Evolutionary conservation across 2,888 invertebrate species (phyloP), one percentile per base, ranked within the genome.

Genomic region (Caenorhabditis panamensis): DNA sequence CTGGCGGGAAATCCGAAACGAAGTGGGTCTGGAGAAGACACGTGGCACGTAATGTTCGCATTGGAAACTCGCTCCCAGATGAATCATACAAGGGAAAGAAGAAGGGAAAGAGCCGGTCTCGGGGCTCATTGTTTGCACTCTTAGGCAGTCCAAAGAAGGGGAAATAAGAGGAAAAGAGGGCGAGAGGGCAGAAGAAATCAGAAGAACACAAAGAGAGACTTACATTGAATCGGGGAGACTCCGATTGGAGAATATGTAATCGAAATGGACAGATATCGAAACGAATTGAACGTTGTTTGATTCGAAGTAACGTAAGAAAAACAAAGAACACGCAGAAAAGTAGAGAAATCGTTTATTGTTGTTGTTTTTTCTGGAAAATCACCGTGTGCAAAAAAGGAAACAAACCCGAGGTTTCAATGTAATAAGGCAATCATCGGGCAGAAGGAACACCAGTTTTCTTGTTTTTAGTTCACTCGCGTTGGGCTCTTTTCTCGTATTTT

Each of bases 401-500:
- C 59, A 58, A 51, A 73, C 73, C 73, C 64, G 66, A 3, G n/a
- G n/a, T 16, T 59, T 64, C 53, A 26, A 53, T 26, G 13, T 5
- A 31, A 31, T 11, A 56, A 56, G 24, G 9, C 24, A 56, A 56
- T 22, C 44, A 20, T 59, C 36, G 24, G 47, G 22, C 22, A 4
- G 37, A 16, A 24, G 26, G 18, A 26, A 51, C 11, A 72, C 72
- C 72, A 56, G 72, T 72, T 13, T 72, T 22, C 20, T 1, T 54
- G 24, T 24, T 26, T 37, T 28, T 26, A 26, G 37, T 56, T 56
- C 22, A 67, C 66, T 68, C 58, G 58, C 41, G 16, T 22, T 68
- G 71, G 73, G 73, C 73, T 73, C 73, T 73, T 73, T 73, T 73
- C 51, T 41, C 36, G 58, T 59, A 28, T 44, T 71, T 62, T 68